Percentiles rank a stretch among this genome's conserved stretches.
Conservation (phyloP, 2,113 vertebrate species). For the Colistium nudipinnis region DNA sequence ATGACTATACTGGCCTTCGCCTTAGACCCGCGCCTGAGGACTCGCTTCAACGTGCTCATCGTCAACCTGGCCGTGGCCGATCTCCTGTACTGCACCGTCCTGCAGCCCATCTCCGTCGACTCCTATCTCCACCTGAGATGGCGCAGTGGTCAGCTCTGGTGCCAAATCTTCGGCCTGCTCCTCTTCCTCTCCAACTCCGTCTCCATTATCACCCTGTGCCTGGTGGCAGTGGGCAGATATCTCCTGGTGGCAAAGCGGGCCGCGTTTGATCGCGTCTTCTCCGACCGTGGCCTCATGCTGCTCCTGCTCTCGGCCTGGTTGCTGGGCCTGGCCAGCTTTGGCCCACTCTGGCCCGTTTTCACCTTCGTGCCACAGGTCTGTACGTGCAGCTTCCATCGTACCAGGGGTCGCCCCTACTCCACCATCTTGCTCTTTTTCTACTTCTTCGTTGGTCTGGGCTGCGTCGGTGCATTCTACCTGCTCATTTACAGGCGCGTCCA, state of each 20-base stretch:
- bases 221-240: slow-evolving; percentile 86
- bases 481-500: slow-evolving; percentile 86
- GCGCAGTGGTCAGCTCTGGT: slow-evolving; percentile 83
- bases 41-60: slow-evolving; percentile 89
- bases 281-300: slow-evolving; percentile 68
- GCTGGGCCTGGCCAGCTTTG: slow-evolving; percentile 82
- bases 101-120: slow-evolving; percentile 88
- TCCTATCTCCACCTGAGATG: slow-evolving; percentile 88
- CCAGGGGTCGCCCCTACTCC: slow-evolving; percentile 84
- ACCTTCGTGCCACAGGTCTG: slow-evolving; percentile 87
- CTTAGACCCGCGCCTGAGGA: slow-evolving; percentile 80
- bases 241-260: slow-evolving; percentile 83
- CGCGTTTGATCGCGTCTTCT: slow-evolving; percentile 83
- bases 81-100: slow-evolving; percentile 86
- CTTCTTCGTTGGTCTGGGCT: slow-evolving; percentile 85
- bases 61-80: slow-evolving; percentile 87
- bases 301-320: slow-evolving; percentile 81
- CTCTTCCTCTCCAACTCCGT: slow-evolving; percentile 88
- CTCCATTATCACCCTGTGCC: slow-evolving; percentile 89
- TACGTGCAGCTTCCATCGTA: slow-evolving; percentile 90
- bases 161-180: slow-evolving; percentile 84
- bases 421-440: slow-evolving; percentile 87
- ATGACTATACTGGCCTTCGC: slow-evolving; percentile 87
- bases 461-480: slow-evolving; percentile 86
- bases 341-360: slow-evolving; percentile 84